phyloP scores from a whole-genome alignment of 2,888 invertebrate genomes.

The Drosophila suboccidentalis region DNA sequence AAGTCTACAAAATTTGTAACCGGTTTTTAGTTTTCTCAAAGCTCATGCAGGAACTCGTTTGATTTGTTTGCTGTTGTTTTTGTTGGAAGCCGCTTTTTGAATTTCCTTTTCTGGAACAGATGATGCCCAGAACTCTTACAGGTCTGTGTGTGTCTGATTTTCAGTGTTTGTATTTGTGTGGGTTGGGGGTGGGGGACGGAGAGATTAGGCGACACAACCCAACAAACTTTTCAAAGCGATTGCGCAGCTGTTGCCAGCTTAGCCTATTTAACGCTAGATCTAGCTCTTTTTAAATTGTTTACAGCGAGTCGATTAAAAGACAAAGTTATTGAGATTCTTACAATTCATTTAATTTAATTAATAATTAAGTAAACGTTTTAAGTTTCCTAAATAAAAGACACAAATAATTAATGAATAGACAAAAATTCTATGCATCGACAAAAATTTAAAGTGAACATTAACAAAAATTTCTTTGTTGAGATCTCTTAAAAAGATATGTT shows the following conservation, averaged over 20 bases:
- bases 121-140: constrained; percentile 67
- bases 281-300: background rate
- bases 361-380: constrained; percentile 46
- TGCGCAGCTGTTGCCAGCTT: constrained; percentile 27
- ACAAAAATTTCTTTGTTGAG: constrained; percentile 65
- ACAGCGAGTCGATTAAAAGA: background rate
- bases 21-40: constrained; percentile 61
- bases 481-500: constrained; percentile 68
- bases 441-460: constrained; percentile 61
- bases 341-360: constrained; percentile 39
- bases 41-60: constrained; percentile 71
- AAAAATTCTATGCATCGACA: constrained; percentile 44
- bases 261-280: too few relatives aligned
- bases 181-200: constrained; percentile 5
- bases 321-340: constrained; percentile 13
- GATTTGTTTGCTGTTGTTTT: constrained; percentile 49
- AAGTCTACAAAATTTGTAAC: constrained; percentile 67
- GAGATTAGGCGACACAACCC: constrained; percentile 40
- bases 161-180: constrained; percentile 6
- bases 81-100: constrained; percentile 42
- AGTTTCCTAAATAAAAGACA: constrained; percentile 54
- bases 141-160: constrained; percentile 4
- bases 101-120: constrained; percentile 79
- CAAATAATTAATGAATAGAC: constrained; percentile 54
- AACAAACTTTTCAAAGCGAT: constrained; percentile 48